These are phyloP conservation scores for Drosophila pegasa DNA, from an alignment of 2,888 invertebrate genomes.

Conservation along the genomic window DNA sequence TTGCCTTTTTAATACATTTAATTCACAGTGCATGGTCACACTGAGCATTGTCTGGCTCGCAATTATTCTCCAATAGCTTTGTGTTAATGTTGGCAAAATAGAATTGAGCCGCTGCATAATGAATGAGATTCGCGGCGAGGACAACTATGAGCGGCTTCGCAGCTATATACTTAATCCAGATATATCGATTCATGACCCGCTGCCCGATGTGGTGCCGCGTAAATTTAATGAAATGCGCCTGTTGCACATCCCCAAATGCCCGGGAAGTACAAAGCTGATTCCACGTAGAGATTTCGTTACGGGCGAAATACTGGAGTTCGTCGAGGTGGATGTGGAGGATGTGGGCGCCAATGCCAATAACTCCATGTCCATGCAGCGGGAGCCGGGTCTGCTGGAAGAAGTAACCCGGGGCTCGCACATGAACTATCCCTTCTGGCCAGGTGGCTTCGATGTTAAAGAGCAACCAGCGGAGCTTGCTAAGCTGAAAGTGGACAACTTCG, in stretches of 20 bases:
- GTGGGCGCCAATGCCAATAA: slow-evolving; percentile 89
- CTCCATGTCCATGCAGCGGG: slow-evolving; percentile 92
- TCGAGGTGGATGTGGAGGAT: slow-evolving; percentile 87
- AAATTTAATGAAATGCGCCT: slow-evolving; percentile 76
- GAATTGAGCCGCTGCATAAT: slow-evolving; percentile 26
- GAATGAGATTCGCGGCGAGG: slow-evolving; percentile 43
- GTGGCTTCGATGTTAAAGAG: slow-evolving; percentile 88
- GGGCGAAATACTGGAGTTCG: slow-evolving; percentile 90
- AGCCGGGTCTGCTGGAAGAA: slow-evolving; percentile 89
- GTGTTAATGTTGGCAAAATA: not conserved
- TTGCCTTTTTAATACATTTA: slow-evolving; percentile 5
- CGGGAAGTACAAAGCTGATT: slow-evolving; percentile 81
- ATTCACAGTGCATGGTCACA: slow-evolving; percentile 10
- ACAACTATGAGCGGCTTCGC: slow-evolving; percentile 67
- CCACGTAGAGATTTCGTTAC: slow-evolving; percentile 89
- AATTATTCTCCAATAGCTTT: not conserved
- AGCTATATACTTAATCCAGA: slow-evolving; percentile 83
- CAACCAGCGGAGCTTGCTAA: slow-evolving; percentile 86
- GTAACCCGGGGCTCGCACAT: slow-evolving; percentile 90
- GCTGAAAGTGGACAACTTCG: slow-evolving; percentile 83
- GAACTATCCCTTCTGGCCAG: slow-evolving; percentile 95
- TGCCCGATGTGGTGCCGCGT: slow-evolving; percentile 81
- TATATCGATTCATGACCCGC: slow-evolving; percentile 82
- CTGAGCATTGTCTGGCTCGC: not conserved
- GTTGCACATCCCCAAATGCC: slow-evolving; percentile 75